Conservation (phyloP, 2,113 vertebrate species). For the Dolichallabes microphthalmus region DNA sequence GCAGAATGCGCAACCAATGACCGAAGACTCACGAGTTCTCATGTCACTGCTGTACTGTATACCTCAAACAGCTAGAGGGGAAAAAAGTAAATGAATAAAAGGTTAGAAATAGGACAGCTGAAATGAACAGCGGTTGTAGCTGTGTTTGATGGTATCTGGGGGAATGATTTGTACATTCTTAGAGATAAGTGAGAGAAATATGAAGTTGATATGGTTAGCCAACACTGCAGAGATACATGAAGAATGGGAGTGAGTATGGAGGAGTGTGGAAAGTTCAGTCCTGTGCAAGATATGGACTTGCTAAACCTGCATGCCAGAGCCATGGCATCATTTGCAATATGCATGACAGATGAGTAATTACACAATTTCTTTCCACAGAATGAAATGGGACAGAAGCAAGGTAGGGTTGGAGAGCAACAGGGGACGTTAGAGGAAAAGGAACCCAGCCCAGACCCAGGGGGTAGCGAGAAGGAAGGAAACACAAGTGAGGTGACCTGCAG, state of each 20-base stretch:
- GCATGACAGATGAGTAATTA: constrained; percentile 28
- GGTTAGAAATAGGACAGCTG: neutral
- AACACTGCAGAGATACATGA: neutral
- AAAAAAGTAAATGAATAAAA: neutral
- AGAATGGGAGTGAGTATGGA: constrained; percentile 37
- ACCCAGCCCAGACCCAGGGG: constrained; percentile 50
- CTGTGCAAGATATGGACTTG: constrained; percentile 40
- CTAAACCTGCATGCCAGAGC: constrained; percentile 49
- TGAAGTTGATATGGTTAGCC: neutral
- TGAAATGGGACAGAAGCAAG: constrained; percentile 76
- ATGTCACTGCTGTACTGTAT: constrained; percentile 7
- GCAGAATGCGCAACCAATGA: constrained; percentile 56
- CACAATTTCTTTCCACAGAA: constrained; percentile 64
- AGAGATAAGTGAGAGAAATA: constrained; percentile 10
- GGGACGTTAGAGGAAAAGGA: constrained; percentile 50
- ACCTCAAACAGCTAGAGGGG: neutral
- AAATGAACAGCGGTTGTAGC: constrained; percentile 1
- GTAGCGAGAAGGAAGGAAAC: constrained; percentile 58
- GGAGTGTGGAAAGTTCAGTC: constrained; percentile 32
- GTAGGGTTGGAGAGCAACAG: constrained; percentile 62
- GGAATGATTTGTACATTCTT: neutral
- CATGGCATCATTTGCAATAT: constrained; percentile 45
- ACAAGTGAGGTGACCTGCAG: constrained; percentile 50
- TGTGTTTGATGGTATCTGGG: neutral
- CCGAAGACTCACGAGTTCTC: constrained; percentile 48